Conservation (phyloP, 2,888 invertebrate genomes). For the Tinea semifulvella region DNA sequence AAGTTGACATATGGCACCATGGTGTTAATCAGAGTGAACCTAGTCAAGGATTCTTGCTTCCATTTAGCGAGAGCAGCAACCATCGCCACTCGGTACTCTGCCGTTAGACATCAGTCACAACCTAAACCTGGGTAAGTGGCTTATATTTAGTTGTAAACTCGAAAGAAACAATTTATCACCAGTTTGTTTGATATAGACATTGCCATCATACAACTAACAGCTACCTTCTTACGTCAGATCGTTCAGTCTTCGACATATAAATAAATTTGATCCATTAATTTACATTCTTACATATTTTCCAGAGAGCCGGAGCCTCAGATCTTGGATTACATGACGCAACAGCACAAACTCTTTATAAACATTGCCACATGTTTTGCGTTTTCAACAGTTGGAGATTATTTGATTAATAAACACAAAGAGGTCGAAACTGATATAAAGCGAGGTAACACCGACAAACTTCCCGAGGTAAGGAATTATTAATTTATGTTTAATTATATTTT, state of each 20-base stretch:
- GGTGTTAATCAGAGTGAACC: constrained; percentile 88
- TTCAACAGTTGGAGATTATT: constrained; percentile 73
- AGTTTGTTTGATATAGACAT: no score
- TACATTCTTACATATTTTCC: no score
- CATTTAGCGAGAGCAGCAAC: constrained; percentile 84
- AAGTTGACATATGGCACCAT: constrained; percentile 87
- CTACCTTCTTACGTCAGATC: no score
- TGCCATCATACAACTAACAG: no score
- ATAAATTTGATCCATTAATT: no score
- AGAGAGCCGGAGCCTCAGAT: constrained; percentile 87
- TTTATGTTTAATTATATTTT: no score
- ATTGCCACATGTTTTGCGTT: constrained; percentile 84
- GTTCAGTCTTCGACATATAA: no score
- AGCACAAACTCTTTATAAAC: constrained; percentile 88
- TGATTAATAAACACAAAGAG: constrained; percentile 82
- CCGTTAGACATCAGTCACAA: constrained; percentile 87
- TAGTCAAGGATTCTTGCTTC: constrained; percentile 79
- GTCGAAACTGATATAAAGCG: constrained; percentile 77
- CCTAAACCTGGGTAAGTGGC: constrained; percentile 77
- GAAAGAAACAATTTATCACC: no score
- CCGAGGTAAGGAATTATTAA: no score
- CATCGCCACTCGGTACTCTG: constrained; percentile 90
- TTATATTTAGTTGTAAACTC: no score
- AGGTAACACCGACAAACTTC: constrained; percentile 80
- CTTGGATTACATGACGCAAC: constrained; percentile 91